Evolutionary conservation across 1,140 invertebrate genomes (phyloP), one percentile per base, ranked within the genome.

Genomic region (Drosophila orosa): DNA sequence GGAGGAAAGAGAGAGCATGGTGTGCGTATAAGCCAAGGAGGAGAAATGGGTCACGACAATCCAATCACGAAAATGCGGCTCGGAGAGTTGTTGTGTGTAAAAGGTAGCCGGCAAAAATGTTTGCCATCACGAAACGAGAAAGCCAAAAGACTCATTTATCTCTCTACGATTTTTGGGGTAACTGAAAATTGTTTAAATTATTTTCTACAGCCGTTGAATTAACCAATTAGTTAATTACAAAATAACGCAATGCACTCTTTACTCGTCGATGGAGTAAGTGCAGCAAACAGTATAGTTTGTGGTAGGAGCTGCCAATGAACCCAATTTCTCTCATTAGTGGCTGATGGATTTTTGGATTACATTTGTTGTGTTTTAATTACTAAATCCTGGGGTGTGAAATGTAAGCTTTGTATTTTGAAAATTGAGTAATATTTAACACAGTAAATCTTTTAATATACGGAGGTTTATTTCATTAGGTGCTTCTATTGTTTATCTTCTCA

Each of bases 41-140:
- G 13, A 68, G 42, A 85, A 85, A 85, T 85, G 78, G 81, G 81
- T 85, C 81, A 85, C 50, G 48, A 74, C 74, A 78, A 69, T 76
- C 78, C 63, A 80, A 74, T 73, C 82, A 74, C 68, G 79, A 81
- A 65, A 72, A 57, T n/a, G 48, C 48, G 45, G 45, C 62, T 29
- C 17, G 15, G 31, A 68, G 37, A 50, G 68, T 37, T 42, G 25
- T 55, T 48, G 48, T 67, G 76, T 56, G 74, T 76, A 79, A 83
- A 72, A 72, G 75, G 71, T 56, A 71, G 78, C 81, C 81, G 81
- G 81, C 81, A 85, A 85, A 85, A 71, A 74, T 78, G 77, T 65
- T 78, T 74, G 60, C 19, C 67, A 61, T 72, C 47, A 75, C 58
- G 68, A 82, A 78, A 78, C 55, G 62, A 47, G 48, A 50, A 75